Evolutionary conservation across 2,888 invertebrate genomes (phyloP).

Genomic region (Celastrina argiolus): DNA sequence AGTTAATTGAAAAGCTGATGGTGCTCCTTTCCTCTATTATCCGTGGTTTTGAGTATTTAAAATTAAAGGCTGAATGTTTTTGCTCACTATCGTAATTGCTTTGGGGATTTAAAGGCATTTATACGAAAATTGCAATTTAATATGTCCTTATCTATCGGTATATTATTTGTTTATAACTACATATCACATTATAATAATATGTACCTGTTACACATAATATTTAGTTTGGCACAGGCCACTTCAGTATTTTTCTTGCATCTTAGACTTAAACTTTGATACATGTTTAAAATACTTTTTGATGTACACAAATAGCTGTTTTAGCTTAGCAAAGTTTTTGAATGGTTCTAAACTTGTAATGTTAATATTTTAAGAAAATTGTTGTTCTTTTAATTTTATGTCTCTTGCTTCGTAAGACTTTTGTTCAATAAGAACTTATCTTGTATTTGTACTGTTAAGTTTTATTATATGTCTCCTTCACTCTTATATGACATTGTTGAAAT

Average conservation of each 20-base stretch:
- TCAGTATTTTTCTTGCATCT: slow-evolving; percentile 6
- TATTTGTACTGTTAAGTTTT: too few relatives aligned
- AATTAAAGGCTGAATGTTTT: slow-evolving; percentile 49
- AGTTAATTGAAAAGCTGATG: too few relatives aligned
- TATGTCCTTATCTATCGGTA: not conserved
- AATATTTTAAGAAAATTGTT: not conserved
- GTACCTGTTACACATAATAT: slow-evolving; percentile 37
- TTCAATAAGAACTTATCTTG: not conserved
- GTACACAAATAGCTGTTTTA: slow-evolving; percentile 15
- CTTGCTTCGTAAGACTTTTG: not conserved
- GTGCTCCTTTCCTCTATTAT: too few relatives aligned
- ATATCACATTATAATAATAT: slow-evolving; percentile 29
- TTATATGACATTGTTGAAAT: not conserved
- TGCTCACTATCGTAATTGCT: slow-evolving; percentile 43
- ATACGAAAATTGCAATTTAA: not conserved
- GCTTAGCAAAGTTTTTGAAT: slow-evolving; percentile 6
- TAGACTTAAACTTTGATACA: slow-evolving; percentile 18
- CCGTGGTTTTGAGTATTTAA: slow-evolving; percentile 25
- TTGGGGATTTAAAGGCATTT: not conserved
- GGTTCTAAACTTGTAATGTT: not conserved
- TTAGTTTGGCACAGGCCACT: not conserved
- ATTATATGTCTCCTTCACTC: too few relatives aligned
- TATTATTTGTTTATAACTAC: slow-evolving; percentile 15
- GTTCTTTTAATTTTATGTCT: not conserved
- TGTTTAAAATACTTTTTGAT: slow-evolving; percentile 19